phyloP scores from a whole-genome alignment of 2,888 invertebrate species.

The Pinctada fucata region DNA sequence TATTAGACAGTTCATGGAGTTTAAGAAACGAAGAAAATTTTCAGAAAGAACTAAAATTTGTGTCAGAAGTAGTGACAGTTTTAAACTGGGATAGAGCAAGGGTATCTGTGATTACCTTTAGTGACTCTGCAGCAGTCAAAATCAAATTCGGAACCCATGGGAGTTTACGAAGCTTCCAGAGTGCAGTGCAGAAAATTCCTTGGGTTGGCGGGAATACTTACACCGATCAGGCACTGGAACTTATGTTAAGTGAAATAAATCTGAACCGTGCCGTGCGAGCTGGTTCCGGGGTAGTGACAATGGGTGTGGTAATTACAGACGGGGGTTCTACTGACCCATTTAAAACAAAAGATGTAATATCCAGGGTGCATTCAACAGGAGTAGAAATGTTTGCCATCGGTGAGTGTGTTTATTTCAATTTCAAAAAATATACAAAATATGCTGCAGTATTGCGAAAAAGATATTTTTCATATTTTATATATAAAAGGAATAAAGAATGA shows the following conservation, averaged over 20 bases:
- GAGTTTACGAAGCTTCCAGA: slow-evolving; percentile 7
- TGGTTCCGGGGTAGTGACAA: slow-evolving; percentile 9
- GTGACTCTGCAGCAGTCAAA: slow-evolving; percentile 12
- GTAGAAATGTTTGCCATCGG: slow-evolving; percentile 31
- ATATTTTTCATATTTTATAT: too few relatives aligned
- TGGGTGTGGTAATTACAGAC: slow-evolving; percentile 24
- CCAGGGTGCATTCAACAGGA: slow-evolving; percentile 11
- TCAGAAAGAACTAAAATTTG: slow-evolving; percentile 27
- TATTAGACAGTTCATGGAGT: slow-evolving; percentile 27
- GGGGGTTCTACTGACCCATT: slow-evolving; percentile 30
- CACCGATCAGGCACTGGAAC: slow-evolving; percentile 21
- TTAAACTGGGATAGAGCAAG: slow-evolving; percentile 11
- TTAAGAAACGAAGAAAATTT: slow-evolving; percentile 16
- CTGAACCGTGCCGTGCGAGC: not conserved
- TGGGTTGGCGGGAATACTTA: slow-evolving; percentile 31
- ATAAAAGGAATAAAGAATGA: too few relatives aligned
- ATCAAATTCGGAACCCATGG: slow-evolving; percentile 10
- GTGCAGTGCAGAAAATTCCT: slow-evolving; percentile 11
- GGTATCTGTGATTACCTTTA: slow-evolving; percentile 29
- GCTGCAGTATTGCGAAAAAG: too few relatives aligned
- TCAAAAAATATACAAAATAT: too few relatives aligned
- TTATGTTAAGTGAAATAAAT: slow-evolving; percentile 9
- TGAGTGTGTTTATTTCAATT: not conserved
- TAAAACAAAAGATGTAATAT: slow-evolving; percentile 18
- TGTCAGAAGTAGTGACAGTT: slow-evolving; percentile 13